Percentiles rank a stretch among this genome's conserved stretches.
Evolutionary conservation across 2,113 vertebrate species (phyloP).

Genomic region (Macheiramphus alcinus): DNA sequence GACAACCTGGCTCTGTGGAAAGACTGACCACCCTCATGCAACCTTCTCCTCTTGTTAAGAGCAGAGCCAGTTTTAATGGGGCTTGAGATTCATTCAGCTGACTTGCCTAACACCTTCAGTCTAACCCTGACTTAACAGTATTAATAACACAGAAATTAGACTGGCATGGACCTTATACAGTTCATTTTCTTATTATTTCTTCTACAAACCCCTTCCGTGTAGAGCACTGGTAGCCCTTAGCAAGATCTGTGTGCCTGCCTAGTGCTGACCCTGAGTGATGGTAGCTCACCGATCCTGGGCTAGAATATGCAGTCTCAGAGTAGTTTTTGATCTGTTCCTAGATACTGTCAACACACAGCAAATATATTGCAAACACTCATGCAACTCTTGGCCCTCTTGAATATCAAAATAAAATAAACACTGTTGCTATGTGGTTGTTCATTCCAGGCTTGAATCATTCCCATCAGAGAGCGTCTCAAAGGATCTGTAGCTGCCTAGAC

Average conservation of each 20-base stretch:
- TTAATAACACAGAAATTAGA: not conserved
- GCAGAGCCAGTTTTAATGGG: not conserved
- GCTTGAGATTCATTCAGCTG: not conserved
- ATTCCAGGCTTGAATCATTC: not conserved
- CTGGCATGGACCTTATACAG: not conserved
- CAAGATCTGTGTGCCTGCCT: not conserved
- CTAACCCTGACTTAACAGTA: not conserved
- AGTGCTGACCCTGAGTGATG: accelerated
- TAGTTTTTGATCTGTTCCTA: not conserved
- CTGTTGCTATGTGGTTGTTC: not conserved
- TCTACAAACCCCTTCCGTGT: accelerated
- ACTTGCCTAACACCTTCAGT: not conserved
- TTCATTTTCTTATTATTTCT: not conserved
- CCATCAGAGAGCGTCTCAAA: not conserved
- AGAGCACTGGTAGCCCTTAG: not conserved
- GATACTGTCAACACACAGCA: not conserved
- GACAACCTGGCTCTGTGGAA: not conserved
- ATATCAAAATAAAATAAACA: conserved; percentile 19
- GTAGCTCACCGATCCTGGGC: not conserved
- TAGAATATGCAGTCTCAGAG: not conserved
- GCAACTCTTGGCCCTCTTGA: not conserved
- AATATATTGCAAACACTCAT: not conserved
- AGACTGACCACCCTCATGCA: not conserved
- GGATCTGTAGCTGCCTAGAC: not conserved
- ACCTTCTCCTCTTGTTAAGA: not conserved